Evolutionary conservation across 2,113 vertebrate genomes (phyloP), one percentile per base, ranked within the genome.

Genomic region (Prionailurus bengalensis): DNA sequence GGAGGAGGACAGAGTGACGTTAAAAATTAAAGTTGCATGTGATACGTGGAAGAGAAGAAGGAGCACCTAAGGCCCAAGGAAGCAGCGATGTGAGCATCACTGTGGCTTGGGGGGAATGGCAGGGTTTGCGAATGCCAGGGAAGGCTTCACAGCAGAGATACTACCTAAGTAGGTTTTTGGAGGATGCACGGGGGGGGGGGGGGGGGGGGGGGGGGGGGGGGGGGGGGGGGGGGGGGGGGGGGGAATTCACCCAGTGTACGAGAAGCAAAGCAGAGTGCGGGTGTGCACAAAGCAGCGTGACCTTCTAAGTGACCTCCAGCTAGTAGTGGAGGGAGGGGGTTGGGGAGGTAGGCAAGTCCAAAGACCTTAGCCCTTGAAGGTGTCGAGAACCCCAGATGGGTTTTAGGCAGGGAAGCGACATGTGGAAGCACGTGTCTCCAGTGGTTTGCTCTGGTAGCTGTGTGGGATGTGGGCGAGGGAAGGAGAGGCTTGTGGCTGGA

Each of bases 271-370:
- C 31, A 42, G 85, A 51, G 15, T 1, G 10, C 8, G 13, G 12
- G 14, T 23, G 5, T 65, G 84, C 2, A 4, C 9, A 14, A 4
- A 17, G 27, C 2, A 2, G 48, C 45, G 5, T 1, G 29, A 39
- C 74, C 14, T 15, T 23, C 39, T 16, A 0, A 6, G 29, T 21
- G 45, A 15, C 58, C 21, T 45, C 58, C 45, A 5, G 9, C 25
- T 1, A 17, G 48, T n/a, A 10, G 2, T 3, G 25, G 53, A 5
- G 7, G 42, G 17, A 39, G 39, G 53, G 53, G 27, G 0, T 0
- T 8, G 17, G 58, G 5, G n/a, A 48, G 16, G 3, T 39, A 7
- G 36, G 48, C 51, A 7, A 15, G 48, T 66, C 53, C 61, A 3
- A 5, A 10, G 42, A 16, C 73, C 14, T 45, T 1, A 3, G 1